These are phyloP conservation scores for Hypsopygia costalis DNA, from an alignment of 2,888 invertebrate genomes.

Conservation along the genomic window DNA sequence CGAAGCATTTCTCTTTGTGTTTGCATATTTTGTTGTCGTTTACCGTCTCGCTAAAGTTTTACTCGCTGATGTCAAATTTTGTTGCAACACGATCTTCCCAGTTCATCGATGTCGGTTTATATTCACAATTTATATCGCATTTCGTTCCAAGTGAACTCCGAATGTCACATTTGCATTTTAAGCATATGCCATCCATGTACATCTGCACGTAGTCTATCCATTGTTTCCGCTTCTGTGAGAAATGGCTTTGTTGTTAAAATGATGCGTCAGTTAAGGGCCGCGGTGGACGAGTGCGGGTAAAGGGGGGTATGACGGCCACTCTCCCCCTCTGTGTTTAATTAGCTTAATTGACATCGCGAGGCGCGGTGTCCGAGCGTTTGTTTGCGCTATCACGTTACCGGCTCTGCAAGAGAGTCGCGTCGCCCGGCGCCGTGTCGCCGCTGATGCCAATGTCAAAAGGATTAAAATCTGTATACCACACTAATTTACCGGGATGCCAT, in stretches of 20 bases:
- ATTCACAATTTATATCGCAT: slow-evolving; percentile 12
- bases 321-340: slow-evolving; percentile 75
- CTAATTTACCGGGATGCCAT: too few species aligned
- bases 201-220: slow-evolving; percentile 29
- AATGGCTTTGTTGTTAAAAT: slow-evolving; percentile 64
- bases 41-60: slow-evolving; percentile 56
- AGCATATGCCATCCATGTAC: slow-evolving; percentile 8
- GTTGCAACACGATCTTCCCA: slow-evolving; percentile 23
- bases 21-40: slow-evolving; percentile 70
- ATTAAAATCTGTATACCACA: background rate
- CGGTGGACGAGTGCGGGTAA: slow-evolving; percentile 38
- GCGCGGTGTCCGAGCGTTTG: slow-evolving; percentile 77
- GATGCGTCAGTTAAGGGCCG: slow-evolving; percentile 61
- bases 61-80: slow-evolving; percentile 39
- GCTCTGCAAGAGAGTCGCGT: slow-evolving; percentile 34
- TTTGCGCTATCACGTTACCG: slow-evolving; percentile 73
- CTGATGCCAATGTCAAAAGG: background rate
- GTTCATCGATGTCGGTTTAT: slow-evolving; percentile 13
- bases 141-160: slow-evolving; percentile 11
- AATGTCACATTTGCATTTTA: slow-evolving; percentile 18
- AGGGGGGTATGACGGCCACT: slow-evolving; percentile 39
- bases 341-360: slow-evolving; percentile 79
- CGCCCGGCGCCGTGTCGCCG: slow-evolving; percentile 19
- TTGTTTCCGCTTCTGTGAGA: slow-evolving; percentile 51
- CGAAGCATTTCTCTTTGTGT: slow-evolving; percentile 65